Conservation (phyloP, 2,113 vertebrate species). For the Erythrocebus patas region DNA sequence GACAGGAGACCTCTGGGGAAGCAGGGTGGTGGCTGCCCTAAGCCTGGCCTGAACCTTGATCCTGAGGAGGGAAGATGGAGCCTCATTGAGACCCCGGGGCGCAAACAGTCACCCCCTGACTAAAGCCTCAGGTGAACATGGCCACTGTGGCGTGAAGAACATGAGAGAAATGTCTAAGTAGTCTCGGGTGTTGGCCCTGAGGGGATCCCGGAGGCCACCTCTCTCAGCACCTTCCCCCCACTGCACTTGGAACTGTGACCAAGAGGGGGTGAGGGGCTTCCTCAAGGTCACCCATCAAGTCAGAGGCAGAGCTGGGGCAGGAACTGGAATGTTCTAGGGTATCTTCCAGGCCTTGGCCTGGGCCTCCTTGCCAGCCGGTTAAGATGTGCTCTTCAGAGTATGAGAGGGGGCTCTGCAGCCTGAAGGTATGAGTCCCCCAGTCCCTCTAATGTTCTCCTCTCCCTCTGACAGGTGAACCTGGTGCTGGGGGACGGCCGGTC, state of each 20-base stretch:
- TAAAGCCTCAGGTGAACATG: not conserved
- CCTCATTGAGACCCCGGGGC: not conserved
- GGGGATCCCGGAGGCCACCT: not conserved
- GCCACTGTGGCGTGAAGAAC: not conserved
- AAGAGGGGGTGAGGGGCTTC: not conserved
- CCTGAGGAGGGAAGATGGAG: not conserved
- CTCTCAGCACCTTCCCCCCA: too few relatives aligned
- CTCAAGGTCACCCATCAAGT: not conserved
- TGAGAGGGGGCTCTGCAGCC: too few relatives aligned
- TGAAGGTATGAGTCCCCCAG: not conserved
- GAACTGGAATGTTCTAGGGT: not conserved
- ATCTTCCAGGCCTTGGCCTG: not conserved
- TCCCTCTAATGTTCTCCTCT: not conserved
- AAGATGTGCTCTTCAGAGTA: not conserved
- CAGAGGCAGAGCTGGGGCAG: not conserved
- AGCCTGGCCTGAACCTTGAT: not conserved
- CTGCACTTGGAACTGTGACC: not conserved
- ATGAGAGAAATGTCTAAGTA: fast-evolving
- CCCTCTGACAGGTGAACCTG: conserved; percentile 91
- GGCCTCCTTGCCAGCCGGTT: not conserved
- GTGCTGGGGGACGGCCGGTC: conserved; percentile 95
- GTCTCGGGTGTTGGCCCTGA: too few relatives aligned
- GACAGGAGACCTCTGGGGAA: too few relatives aligned
- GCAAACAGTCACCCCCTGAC: not conserved
- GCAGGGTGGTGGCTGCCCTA: not conserved